Base-by-base conservation (phyloP, 2,113 vertebrate genomes). In the Rhabdornis inornatus region DNA sequence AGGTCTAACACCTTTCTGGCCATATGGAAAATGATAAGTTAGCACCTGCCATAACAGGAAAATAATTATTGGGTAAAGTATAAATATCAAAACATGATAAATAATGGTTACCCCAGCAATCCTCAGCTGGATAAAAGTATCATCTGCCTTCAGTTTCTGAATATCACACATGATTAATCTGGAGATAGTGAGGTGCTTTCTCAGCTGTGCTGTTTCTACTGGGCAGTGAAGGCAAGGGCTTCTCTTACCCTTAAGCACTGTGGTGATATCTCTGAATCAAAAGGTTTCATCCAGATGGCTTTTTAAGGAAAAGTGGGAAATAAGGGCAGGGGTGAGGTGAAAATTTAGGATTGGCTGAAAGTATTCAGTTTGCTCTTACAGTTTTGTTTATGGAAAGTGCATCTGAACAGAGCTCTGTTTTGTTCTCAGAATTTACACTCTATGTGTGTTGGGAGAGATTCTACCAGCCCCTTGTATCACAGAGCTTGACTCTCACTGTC, bases 1-100 rank as follows among this genome's bases (percentile, higher is more conserved):
- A 90, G 44, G 74, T 93, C 79, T 77, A 89, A 80, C 65, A 93
- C 83, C 71, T 95, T 95, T 94, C 75, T 91, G 64, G 75, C 77
- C 91, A 81, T 93, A 92, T 87, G 83, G 83, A 91, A 96, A 95
- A 95, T 95, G 87, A 61, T 95, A 83, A 94, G 90, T 94, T 95
- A 89, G 66, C 81, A 92, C 45, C 92, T 94, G 80, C 84, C 90
- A 61, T 82, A 89, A 81, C n/a, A 78, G 55, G 57, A 77, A 79
- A 89, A 84, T 92, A 89, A 96, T 92, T 91, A 66, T 70, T 90
- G 40, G 31, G 31, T 87, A 69, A 91, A 74, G 72, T 89, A 45
- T 92, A 96, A 89, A 42, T 89, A 95, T 63, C 31, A 93, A 94
- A 97, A 79, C 31, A 77, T 92, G 89, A 92, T 95, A 89, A 95